A percentile compares a stretch with the other conserved stretches of the same genome.
Evolutionary conservation across 2,797 vertebrate species (phyloP).

Genomic region (Chloroceryle amazona): DNA sequence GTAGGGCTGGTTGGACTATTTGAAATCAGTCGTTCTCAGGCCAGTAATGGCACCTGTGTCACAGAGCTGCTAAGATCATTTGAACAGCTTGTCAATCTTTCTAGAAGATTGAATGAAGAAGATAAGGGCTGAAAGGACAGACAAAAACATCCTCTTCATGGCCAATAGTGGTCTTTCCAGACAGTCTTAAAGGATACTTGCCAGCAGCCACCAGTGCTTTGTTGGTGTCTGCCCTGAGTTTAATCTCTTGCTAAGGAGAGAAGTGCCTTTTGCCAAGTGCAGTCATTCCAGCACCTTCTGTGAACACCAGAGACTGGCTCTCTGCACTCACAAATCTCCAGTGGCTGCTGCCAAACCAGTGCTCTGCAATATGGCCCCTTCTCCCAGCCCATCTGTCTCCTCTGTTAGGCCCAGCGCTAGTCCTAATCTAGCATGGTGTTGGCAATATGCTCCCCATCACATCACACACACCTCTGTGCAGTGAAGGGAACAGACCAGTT

Average conservation of each 20-base stretch:
- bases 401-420: background rate
- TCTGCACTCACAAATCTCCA: background rate
- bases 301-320: background rate
- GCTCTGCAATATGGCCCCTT: fast-evolving
- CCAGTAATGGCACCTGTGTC: background rate
- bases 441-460: background rate
- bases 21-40: conserved; percentile 18
- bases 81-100: background rate
- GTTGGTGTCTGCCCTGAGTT: background rate
- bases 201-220: background rate
- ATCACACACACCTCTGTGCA: background rate
- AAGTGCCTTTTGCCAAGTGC: background rate
- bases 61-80: background rate
- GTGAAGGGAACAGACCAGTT: background rate
- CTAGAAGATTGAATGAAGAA: background rate
- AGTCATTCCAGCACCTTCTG: background rate
- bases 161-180: background rate
- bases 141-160: background rate
- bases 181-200: background rate
- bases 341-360: background rate
- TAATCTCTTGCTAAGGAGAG: background rate
- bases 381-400: conserved; percentile 21
- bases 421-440: fast-evolving
- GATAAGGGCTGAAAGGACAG: background rate
- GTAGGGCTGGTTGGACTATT: background rate